Evolutionary conservation across 2,888 invertebrate species (phyloP), one percentile per base, ranked within the genome.

Genomic region (Xestia sexstrigata): DNA sequence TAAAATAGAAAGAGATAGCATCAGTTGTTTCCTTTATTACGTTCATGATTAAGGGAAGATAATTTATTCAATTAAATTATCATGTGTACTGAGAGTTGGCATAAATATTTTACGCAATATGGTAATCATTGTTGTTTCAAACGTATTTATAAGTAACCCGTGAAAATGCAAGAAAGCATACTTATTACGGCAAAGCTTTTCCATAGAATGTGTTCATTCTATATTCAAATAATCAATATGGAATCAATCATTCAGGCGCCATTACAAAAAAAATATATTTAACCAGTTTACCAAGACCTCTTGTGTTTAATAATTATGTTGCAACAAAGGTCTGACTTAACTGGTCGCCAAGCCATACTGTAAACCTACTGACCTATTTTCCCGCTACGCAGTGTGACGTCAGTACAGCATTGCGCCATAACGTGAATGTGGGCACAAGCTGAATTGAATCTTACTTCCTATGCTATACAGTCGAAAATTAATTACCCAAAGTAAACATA

Each of bases 311-410:
- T 73, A 39, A 52, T 75, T 68, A 60, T 55, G 63, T 75, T 83
- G 72, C 69, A 79, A 26, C 62, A 87, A 78, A 83, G 91, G 73
- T 89, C 92, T 81, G 73, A 77, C 52, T 85, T 85, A 78, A 85
- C 84, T 90, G 91, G 89, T 39, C 83, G 47, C 1, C 11, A 47
- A 66, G 80, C 83, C 81, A 84, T 89, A 89, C 90, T 88, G 88
- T 89, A 90, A 91, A 91, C 93, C 94, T 86, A 93, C 89, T 94
- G 94, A 93, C 94, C 94, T 86, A 94, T 90, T 92, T 93, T 89
- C 89, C 87, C 88, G 85, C 87, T 94, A 94, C 94, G 94, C 94
- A 94, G 93, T 92, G 85, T 94, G 94, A 94, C 94, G 94, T 94
- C 94, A 94, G 87, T 87, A 87, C 94, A 89, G 93, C 94, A 94